Conservation (phyloP, 2,113 vertebrate species). For the Meles meles region DNA sequence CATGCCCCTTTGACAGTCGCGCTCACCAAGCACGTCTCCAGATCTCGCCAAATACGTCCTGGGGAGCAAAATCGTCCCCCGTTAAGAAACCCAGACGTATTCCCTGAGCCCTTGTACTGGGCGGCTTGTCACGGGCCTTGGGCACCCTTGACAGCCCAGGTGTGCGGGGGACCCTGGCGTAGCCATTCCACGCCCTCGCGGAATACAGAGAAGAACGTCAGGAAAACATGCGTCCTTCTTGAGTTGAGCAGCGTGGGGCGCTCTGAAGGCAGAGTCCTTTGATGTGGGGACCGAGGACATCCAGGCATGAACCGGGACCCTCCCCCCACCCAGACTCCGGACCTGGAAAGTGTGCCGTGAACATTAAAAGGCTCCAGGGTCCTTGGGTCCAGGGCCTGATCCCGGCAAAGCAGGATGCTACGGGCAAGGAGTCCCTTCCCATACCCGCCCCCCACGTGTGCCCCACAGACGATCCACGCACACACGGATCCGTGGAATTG, state of each 20-base stretch:
- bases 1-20: background rate
- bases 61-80: background rate
- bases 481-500: background rate
- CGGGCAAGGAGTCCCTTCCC: background rate
- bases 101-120: background rate
- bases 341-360: background rate
- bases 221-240: background rate
- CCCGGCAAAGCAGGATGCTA: background rate
- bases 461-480: background rate
- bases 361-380: background rate
- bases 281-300: background rate
- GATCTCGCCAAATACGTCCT: background rate
- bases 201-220: too few species aligned
- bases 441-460: background rate
- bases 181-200: background rate
- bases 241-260: background rate
- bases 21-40: background rate
- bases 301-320: background rate
- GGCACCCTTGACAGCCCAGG: background rate
- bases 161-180: too few species aligned
- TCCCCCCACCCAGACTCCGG: background rate
- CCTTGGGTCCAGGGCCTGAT: background rate
- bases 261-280: background rate
- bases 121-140: fast-evolving
- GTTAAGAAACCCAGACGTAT: background rate